phyloP scores from a whole-genome alignment of 2,797 vertebrate species.

The Leucoraja ocellata region DNA sequence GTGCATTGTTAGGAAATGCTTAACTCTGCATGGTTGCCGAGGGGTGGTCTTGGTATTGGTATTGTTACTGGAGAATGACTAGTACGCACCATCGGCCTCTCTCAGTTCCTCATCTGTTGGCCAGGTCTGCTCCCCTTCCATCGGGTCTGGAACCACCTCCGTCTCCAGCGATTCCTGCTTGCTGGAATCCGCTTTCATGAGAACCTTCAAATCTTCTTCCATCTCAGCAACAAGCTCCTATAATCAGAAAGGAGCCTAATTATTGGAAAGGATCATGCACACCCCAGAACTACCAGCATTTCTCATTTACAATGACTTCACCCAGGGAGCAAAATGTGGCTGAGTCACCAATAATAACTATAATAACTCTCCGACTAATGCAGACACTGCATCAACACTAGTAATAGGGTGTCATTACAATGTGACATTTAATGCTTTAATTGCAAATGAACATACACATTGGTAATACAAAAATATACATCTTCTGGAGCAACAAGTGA shows the following conservation, averaged over 20 bases:
- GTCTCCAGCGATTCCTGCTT: constrained; percentile 71
- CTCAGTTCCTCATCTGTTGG: constrained; percentile 83
- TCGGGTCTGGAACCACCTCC: constrained; percentile 84
- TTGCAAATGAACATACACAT: not conserved
- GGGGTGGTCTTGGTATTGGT: too few relatives aligned
- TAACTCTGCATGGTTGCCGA: too few relatives aligned
- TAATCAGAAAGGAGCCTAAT: constrained; percentile 25
- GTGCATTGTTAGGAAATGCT: too few relatives aligned
- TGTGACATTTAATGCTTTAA: not conserved
- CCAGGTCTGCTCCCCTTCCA: constrained; percentile 97
- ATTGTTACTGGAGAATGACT: not conserved
- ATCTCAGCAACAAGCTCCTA: constrained; percentile 48
- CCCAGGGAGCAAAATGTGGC: not conserved
- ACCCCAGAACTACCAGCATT: not conserved
- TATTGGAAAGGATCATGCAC: not conserved
- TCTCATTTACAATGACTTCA: not conserved
- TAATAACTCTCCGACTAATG: not conserved
- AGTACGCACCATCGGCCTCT: constrained; percentile 76
- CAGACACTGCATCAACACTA: not conserved
- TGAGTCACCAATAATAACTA: not conserved
- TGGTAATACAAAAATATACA: not conserved
- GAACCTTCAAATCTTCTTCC: constrained; percentile 65
- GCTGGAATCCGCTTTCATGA: constrained; percentile 77
- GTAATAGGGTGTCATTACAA: not conserved
- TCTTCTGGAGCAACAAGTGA: not conserved